Base-by-base conservation (phyloP, 2,113 vertebrate species). In the Oryzias javanicus region DNA sequence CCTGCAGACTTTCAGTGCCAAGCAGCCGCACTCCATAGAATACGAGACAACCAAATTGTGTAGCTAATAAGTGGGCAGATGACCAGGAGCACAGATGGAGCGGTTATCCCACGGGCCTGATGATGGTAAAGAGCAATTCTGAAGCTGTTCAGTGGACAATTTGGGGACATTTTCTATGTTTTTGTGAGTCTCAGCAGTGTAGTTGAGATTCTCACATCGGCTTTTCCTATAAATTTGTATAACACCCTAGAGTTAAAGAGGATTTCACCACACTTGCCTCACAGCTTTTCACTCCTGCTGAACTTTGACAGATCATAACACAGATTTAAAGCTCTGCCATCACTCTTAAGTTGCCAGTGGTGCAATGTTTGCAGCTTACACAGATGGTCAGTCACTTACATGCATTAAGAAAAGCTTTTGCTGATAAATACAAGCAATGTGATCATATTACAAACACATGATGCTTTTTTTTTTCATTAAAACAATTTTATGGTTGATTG, bases 1-100 rank as follows among this genome's bases (percentile, higher is more conserved):
- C 16, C 84, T 93, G 81, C 92, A 93, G 90, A 86, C 89, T 25
- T 93, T 92, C 70, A 92, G 89, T 58, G 89, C 89, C 82, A 92
- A 91, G 74, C 92, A 92, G 84, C 91, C 90, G 67, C 89, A 88
- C 68, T 86, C 90, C 1, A 81, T 90, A 68, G 92, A 93, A 81
- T 92, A 92, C n/a, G 91, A 93, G 79, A 92, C 92, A 65, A 92
- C 92, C 82, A 92, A 92, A 89, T 87, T 93, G 81, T 93, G 92
- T 90, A 93, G 91, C 83, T 93, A 93, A 88, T 85, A 83, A 79
- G 66, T 54, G 63, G 87, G 71, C 81, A 1, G 66, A 46, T 3
- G 45, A 74, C 72, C 82, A 72, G 49, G 49, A 15, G 58, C 54
- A 67, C 60, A 45, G 41, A 35, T 29, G 6, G 56, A 65, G 59